Base-by-base conservation (phyloP, 2,797 vertebrate genomes). In the Sebastes vulpes region DNA sequence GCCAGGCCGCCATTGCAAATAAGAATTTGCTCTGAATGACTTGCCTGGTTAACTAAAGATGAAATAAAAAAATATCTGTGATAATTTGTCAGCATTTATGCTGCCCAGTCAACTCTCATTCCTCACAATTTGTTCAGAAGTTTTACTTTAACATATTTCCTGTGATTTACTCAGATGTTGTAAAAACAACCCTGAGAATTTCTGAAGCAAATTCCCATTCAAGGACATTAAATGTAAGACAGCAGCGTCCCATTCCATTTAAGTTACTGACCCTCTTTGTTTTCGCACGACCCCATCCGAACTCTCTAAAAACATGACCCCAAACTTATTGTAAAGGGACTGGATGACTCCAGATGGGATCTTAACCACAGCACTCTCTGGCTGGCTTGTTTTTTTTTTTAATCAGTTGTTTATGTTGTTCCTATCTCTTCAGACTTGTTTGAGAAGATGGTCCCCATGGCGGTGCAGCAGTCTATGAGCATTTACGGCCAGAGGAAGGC, bases 381-480 rank as follows among this genome's bases (percentile, higher is more conserved):
- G 0, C 3, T 4, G 9, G 2, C 11, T 29, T 54, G 9, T 25
- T 10, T 54, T 32, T 9, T 9, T 23, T 61, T 54, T 26, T 16
- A 53, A 73, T 5, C 20, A 66, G 23, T 7, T 60, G 18, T 46
- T 46, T 64, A 3, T 70, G 11, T 69, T 25, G 4, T 53, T 64
- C 3, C 26, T 38, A 35, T 70, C 28, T 67, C 56, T 25, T 23
- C 84, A 99, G 99, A 99, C 88, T 89, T 99, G 75, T 99, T 99
- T 97, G 99, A 99, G 95, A 99, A 99, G 95, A 99, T 99, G 98
- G 98, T 99, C 58, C 99, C 99, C 10, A 94, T 99, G 95, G 97
- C 97, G 6, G 97, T 99, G 71, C 98, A 99, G 90, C 97, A 99
- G 59, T 97, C 98, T 69, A 93, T 99, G 96, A 96, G 95, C 66